Base-by-base conservation (phyloP, 2,888 invertebrate species). In the Tetrapedia diversipes region DNA sequence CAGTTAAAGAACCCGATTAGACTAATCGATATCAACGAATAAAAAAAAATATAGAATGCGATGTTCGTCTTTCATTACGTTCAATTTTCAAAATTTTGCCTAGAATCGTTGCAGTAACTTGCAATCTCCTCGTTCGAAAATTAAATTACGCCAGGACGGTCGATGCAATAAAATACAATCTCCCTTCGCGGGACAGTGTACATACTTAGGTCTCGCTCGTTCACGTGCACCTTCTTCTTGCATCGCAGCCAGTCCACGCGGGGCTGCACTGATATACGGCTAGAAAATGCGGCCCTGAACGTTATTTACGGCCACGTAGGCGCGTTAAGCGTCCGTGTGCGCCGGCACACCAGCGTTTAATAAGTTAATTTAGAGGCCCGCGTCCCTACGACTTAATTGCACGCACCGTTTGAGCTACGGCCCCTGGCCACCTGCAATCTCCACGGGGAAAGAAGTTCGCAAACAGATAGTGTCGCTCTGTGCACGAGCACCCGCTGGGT, bases 281-380 rank as follows among this genome's bases (percentile, higher is more conserved):
- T 75, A 78, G 76, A 82, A 87, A 87, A 85, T 80, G 85, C 74
- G 82, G 79, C 78, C 68, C 77, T 76, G 82, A 85, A 85, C 77
- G 85, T 86, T 88, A 87, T 86, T 87, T 88, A 88, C 85, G 81
- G 79, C 75, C 81, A 81, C 74, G 80, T 80, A 71, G 68, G 78
- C 75, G 76, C 69, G 71, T 79, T 68, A 66, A 80, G 68, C 53
- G 76, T 70, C 64, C 49, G 53, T 57, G 64, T 29, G 64, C 57
- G 43, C 41, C 45, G 24, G 32, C 54, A 45, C 51, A 19, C 45
- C 70, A 66, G 61, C 74, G 74, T 56, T 68, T 82, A 86, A 88
- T 87, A 85, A 87, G 84, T 86, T 87, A 84, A 85, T 86, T 86
- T 80, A 80, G 71, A 83, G 79, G 83, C 74, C 60, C 59, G 69